Evolutionary conservation across 2,113 vertebrate genomes (phyloP).

Genomic region (Oplegnathus fasciatus): DNA sequence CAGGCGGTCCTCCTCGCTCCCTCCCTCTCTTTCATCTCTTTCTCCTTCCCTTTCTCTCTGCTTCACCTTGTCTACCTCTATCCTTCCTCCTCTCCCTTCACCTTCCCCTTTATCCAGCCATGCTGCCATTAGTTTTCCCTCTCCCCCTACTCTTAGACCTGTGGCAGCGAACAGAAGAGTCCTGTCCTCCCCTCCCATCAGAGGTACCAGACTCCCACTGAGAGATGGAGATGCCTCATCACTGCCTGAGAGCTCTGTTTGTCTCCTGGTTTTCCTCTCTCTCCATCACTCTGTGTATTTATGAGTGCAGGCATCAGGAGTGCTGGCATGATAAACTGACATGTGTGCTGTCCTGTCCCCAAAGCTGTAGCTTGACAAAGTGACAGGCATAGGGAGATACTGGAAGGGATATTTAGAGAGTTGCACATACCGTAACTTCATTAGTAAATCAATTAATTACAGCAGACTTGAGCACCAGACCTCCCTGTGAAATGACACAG

Average conservation of each 20-base stretch:
- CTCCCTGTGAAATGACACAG: constrained; percentile 29
- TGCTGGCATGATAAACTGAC: constrained; percentile 29
- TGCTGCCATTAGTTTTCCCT: constrained; percentile 46
- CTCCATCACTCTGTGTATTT: constrained; percentile 47
- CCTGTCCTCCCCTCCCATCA: constrained; percentile 57
- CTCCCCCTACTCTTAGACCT: constrained; percentile 8
- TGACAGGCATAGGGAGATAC: constrained; percentile 11
- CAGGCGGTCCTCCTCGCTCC: neutral
- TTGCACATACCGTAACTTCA: constrained; percentile 18
- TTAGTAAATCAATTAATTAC: constrained; percentile 52
- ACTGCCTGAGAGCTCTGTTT: constrained; percentile 42
- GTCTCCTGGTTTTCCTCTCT: constrained; percentile 18
- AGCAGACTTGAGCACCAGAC: constrained; percentile 2
- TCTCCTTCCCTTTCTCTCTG: neutral
- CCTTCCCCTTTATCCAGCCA: constrained; percentile 6
- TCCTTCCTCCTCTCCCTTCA: constrained; percentile 26
- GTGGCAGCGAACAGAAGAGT: constrained; percentile 59
- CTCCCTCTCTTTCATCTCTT: constrained; percentile 9
- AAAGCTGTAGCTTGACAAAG: constrained; percentile 37
- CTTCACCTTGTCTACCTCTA: neutral
- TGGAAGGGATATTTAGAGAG: constrained; percentile 12
- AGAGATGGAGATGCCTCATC: constrained; percentile 53
- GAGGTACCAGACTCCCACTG: constrained; percentile 42
- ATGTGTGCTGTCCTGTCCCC: constrained; percentile 30
- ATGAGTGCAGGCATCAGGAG: constrained; percentile 49